Conservation (phyloP, 2,113 vertebrate species). For the Cryptotis parvus region DNA sequence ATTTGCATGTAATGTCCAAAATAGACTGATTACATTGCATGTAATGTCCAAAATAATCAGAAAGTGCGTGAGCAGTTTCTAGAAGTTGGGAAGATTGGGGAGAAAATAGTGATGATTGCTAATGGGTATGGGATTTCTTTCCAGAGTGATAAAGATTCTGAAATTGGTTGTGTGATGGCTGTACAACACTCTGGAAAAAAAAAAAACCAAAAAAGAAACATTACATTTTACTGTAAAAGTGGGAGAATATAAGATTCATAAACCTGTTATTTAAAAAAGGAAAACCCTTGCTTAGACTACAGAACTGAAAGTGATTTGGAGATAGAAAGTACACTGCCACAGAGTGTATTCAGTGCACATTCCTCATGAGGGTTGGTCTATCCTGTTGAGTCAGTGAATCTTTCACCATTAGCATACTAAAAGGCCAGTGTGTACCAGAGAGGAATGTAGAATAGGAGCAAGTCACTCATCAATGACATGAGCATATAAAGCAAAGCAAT, state of each 20-base stretch:
- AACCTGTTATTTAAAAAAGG: background rate
- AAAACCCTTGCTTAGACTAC: slow-evolving; percentile 22
- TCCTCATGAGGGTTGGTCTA: background rate
- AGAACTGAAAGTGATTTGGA: slow-evolving; percentile 6
- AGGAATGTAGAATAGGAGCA: slow-evolving; percentile 33
- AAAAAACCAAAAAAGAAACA: background rate
- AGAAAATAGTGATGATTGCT: background rate
- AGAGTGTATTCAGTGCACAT: background rate
- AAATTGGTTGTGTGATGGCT: slow-evolving; percentile 25
- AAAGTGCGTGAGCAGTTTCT: background rate
- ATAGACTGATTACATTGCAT: slow-evolving; percentile 10
- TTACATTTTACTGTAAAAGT: background rate
- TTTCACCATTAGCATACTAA: background rate
- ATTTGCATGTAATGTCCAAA: background rate
- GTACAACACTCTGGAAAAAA: slow-evolving; percentile 15
- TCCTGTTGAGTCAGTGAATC: background rate
- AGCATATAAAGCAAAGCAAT: slow-evolving; percentile 41
- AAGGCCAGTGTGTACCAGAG: background rate
- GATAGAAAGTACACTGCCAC: background rate
- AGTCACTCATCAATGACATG: slow-evolving; percentile 25
- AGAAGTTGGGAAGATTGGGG: background rate
- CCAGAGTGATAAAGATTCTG: slow-evolving; percentile 18
- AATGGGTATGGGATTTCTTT: background rate
- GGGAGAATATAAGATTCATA: background rate
- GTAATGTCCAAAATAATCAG: background rate